Conservation (phyloP, 2,797 vertebrate species). For the Darevskia mixta region DNA sequence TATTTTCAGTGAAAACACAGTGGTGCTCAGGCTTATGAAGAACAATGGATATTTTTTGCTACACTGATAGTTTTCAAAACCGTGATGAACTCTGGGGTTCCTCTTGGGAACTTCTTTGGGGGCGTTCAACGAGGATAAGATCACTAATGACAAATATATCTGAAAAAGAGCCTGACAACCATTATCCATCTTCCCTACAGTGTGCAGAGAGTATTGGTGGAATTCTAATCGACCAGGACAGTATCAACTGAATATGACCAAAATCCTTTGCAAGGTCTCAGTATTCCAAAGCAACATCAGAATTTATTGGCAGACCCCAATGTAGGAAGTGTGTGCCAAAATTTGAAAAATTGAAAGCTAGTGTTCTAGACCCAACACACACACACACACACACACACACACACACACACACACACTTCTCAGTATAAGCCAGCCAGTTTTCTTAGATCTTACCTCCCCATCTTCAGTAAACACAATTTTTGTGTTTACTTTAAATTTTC, state of each 20-base stretch:
- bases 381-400: neutral
- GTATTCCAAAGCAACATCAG: neutral
- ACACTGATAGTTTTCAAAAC: neutral
- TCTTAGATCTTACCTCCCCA: conserved; percentile 83
- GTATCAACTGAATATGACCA: neutral
- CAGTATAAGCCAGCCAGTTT: conserved; percentile 20
- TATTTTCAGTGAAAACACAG: neutral
- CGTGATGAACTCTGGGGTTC: neutral
- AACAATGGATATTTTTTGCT: neutral
- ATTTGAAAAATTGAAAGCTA: neutral
- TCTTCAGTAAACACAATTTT: conserved; percentile 90
- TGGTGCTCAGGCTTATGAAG: neutral
- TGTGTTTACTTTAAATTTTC: conserved; percentile 93
- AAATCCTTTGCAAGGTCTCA: neutral
- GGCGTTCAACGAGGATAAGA: neutral
- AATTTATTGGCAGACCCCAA: neutral
- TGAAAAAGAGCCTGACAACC: neutral
- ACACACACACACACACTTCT: neutral
- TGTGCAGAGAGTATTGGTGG: neutral
- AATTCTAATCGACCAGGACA: neutral
- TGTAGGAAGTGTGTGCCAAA: too few species aligned
- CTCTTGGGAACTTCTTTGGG: neutral
- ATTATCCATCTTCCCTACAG: neutral
- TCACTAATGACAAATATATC: neutral
- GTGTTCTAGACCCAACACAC: neutral